Evolutionary conservation across 2,888 invertebrate genomes (phyloP).

Genomic region (Bugula neritina): DNA sequence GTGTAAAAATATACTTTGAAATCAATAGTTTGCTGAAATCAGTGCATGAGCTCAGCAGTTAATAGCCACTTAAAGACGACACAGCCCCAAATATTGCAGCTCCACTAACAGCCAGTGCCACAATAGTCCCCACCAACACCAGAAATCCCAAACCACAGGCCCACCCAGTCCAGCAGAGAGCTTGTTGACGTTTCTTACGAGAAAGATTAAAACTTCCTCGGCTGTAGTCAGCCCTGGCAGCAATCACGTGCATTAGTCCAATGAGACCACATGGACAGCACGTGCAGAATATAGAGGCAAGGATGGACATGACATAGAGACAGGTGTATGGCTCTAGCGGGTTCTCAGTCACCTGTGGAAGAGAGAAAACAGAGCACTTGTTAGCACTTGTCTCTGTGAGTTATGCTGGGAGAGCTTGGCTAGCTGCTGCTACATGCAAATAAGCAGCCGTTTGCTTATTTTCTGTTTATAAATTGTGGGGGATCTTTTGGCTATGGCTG

Average conservation of each 20-base stretch:
- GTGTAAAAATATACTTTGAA: too few relatives aligned
- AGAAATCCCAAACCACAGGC: slow-evolving; percentile 10
- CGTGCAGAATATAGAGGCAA: slow-evolving; percentile 5
- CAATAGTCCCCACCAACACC: not conserved
- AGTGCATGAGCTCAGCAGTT: too few relatives aligned
- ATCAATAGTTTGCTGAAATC: too few relatives aligned
- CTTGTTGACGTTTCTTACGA: not conserved
- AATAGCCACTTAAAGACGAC: too few relatives aligned
- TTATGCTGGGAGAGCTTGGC: too few relatives aligned
- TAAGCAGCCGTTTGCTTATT: too few relatives aligned
- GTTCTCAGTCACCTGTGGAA: not conserved
- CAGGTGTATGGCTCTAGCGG: not conserved
- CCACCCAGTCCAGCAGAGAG: slow-evolving; percentile 21
- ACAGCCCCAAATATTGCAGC: not conserved
- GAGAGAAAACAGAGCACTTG: too few relatives aligned
- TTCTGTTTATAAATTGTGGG: too few relatives aligned
- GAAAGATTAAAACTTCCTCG: not conserved
- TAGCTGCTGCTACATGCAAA: too few relatives aligned
- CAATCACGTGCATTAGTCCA: slow-evolving; percentile 21
- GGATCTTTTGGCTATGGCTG: too few relatives aligned
- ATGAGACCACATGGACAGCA: not conserved
- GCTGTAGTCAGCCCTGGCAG: slow-evolving; percentile 21
- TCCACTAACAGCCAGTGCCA: not conserved
- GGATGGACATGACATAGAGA: slow-evolving; percentile 11
- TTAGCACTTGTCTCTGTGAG: too few relatives aligned